A percentile compares a stretch with the other conserved stretches of the same genome.
Evolutionary conservation across 1,140 invertebrate genomes (phyloP).

Genomic region (Lethrus apterus): DNA sequence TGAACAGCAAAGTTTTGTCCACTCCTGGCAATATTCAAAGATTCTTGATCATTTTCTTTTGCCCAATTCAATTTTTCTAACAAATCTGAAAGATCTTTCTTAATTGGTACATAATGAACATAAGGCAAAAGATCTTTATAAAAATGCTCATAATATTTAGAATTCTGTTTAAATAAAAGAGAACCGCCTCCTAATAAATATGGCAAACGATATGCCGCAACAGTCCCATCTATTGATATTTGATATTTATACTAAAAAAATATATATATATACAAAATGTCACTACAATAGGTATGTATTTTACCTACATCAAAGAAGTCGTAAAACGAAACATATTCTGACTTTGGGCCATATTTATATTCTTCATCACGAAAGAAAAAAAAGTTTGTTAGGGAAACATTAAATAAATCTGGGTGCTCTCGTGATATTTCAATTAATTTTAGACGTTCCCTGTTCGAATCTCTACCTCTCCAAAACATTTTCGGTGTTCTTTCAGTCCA

Average conservation of each 20-base stretch:
- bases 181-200: slow-evolving; percentile 83
- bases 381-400: slow-evolving; percentile 91
- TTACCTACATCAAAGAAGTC: slow-evolving; percentile 86
- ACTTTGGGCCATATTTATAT: slow-evolving; percentile 75
- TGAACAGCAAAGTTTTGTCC: slow-evolving; percentile 68
- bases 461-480: slow-evolving; percentile 88
- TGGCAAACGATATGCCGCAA: slow-evolving; percentile 90
- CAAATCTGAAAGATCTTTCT: slow-evolving; percentile 73
- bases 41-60: slow-evolving; percentile 65
- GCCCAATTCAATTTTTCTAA: slow-evolving; percentile 77
- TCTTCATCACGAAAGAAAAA: slow-evolving; percentile 90
- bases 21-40: slow-evolving; percentile 60
- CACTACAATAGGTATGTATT: slow-evolving; percentile 18
- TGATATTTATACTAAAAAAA: slow-evolving; percentile 87
- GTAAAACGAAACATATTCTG: slow-evolving; percentile 83
- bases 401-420: slow-evolving; percentile 72
- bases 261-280: slow-evolving; percentile 27
- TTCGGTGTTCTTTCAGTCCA: slow-evolving; percentile 73
- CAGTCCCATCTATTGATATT: slow-evolving; percentile 90
- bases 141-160: slow-evolving; percentile 91
- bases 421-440: slow-evolving; percentile 74
- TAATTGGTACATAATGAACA: slow-evolving; percentile 79
- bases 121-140: slow-evolving; percentile 69
- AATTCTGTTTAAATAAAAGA: slow-evolving; percentile 87
- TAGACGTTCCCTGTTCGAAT: slow-evolving; percentile 76